Conservation (phyloP, 2,797 vertebrate species). For the Alca torda region DNA sequence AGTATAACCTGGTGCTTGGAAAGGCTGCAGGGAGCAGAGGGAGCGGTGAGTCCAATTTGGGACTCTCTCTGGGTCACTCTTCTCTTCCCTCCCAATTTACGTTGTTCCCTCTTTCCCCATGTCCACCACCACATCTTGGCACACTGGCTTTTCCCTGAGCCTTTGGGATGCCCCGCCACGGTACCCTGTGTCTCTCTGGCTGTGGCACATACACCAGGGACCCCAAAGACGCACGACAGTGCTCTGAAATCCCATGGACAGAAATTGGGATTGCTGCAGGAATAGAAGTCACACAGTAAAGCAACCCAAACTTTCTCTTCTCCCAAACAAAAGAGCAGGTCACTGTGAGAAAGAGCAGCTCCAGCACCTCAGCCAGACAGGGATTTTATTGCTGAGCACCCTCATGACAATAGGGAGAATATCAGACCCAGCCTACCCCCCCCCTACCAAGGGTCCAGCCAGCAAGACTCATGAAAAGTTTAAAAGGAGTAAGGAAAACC, state of each 20-base stretch:
- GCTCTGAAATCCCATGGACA: neutral
- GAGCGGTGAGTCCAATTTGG: rapidly evolving
- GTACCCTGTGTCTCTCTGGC: neutral
- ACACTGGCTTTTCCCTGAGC: neutral
- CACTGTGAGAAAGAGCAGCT: neutral
- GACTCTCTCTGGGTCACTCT: neutral
- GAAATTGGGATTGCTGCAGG: neutral
- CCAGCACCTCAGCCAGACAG: neutral
- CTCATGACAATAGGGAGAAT: neutral
- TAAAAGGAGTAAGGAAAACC: neutral
- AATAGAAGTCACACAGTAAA: neutral
- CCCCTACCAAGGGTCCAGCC: neutral
- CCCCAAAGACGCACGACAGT: neutral
- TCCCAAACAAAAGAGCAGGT: neutral
- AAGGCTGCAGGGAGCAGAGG: neutral
- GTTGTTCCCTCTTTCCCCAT: neutral
- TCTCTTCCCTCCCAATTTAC: rapidly evolving
- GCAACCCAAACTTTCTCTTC: neutral
- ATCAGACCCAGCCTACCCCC: neutral
- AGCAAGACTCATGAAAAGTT: neutral
- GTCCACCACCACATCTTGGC: neutral
- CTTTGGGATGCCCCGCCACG: rapidly evolving
- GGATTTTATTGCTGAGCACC: neutral
- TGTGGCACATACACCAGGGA: rapidly evolving
- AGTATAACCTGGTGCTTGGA: neutral